Evolutionary conservation across 2,113 vertebrate species (phyloP).

Genomic region (Xiphias gladius): DNA sequence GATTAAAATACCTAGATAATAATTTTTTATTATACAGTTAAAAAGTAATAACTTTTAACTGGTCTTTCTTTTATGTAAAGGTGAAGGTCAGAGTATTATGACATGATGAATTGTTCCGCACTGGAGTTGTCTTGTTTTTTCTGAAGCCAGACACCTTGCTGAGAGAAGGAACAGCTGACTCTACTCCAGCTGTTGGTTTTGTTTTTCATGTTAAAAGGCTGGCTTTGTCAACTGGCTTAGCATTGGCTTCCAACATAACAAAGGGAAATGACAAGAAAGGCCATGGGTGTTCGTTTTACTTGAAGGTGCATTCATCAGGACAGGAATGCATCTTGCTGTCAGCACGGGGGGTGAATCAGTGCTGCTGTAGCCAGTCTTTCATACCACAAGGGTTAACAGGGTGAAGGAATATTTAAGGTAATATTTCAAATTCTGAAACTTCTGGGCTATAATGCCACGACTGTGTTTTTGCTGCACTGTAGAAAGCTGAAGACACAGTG

Average conservation of each 20-base stretch:
- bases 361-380: conserved; percentile 2
- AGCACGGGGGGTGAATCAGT: conserved; percentile 12
- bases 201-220: conserved; percentile 8
- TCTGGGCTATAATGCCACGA: conserved; percentile 26
- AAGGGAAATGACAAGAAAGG: conserved; percentile 35
- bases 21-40: background rate
- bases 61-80: conserved; percentile 5
- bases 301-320: conserved; percentile 34
- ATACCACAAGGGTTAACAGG: background rate
- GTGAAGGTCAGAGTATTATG: conserved; percentile 24
- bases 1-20: conserved; percentile 3
- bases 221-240: conserved; percentile 28
- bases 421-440: conserved; percentile 32
- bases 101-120: background rate
- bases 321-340: conserved; percentile 44
- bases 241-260: conserved; percentile 15
- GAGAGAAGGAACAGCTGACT: conserved; percentile 39
- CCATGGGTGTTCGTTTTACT: conserved; percentile 12
- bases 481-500: conserved; percentile 47
- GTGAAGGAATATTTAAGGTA: conserved; percentile 4
- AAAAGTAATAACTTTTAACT: background rate
- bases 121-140: conserved; percentile 2
- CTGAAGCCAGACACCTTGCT: background rate
- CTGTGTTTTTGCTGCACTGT: conserved; percentile 9
- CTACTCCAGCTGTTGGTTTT: conserved; percentile 30